Evolutionary conservation across 1,140 invertebrate genomes (phyloP), one percentile per base, ranked within the genome.

Genomic region (Chymomyza costata): DNA sequence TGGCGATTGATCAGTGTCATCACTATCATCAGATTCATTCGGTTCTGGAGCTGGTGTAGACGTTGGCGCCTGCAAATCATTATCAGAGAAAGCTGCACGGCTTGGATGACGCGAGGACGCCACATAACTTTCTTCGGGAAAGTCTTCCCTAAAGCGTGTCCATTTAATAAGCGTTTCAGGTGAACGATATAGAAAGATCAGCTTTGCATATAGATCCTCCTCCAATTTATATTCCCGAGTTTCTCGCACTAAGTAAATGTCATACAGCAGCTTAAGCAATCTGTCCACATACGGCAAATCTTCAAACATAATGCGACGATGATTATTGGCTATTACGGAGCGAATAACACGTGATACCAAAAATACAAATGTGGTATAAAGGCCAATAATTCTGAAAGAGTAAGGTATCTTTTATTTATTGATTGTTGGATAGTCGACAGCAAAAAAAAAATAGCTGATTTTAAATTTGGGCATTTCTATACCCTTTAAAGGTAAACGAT

Each of bases 121-220:
- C n/a, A n/a, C n/a, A n/a, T n/a, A n/a, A n/a, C 21, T 8, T 25
- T 59, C 43, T 6, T 57, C 45, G 0, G 21, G 3, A 14, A 54
- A 38, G 6, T 82, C 78, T 18, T 82, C 66, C 21, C 50, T 68
- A 21, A 64, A 78, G 8, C 81, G 50, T 0, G 94, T 97, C 93
- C 94, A 99, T 87, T 97, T 97, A 63, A 99, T 98, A 70, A 99
- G 90, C 7, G 96, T 99, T 85, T 98, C 96, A 1, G 97, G 96
- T 8, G 97, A 99, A 51, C 98, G 91, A 87, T 98, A 99, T 97
- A 89, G 31, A 92, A 99, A 99, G 65, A 99, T 93, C 11, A 99
- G 87, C 90, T 99, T 99, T 2, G 97, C 96, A 86, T 98, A 99
- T 6, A 99, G 89, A 83, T 99, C 97, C 87, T 99, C 97, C 88